Percentiles rank a stretch among this genome's conserved stretches.
Conservation (phyloP, 1,140 invertebrate species). For the Drosophila asahinai region DNA sequence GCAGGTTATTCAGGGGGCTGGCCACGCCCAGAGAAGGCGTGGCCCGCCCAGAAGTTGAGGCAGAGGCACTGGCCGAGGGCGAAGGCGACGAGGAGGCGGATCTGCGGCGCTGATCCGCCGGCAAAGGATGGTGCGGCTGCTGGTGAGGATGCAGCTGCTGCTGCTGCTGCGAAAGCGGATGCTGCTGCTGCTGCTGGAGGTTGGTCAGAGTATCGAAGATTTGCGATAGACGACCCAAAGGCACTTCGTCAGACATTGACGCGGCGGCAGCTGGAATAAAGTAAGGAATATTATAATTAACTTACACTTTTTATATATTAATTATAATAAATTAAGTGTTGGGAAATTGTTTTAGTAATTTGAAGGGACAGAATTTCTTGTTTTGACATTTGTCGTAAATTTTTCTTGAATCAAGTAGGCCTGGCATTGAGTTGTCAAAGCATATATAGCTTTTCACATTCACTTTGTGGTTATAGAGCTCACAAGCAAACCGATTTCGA, state of each 20-base stretch:
- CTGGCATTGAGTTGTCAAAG: background rate
- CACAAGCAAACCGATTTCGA: slow-evolving; percentile 32
- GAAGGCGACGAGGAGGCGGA: slow-evolving; percentile 79
- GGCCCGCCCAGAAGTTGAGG: slow-evolving; percentile 69
- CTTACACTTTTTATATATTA: too few relatives aligned
- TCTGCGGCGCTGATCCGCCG: slow-evolving; percentile 52
- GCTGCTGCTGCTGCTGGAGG: slow-evolving; percentile 86
- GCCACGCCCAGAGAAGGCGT: slow-evolving; percentile 68
- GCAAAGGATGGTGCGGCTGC: slow-evolving; percentile 58
- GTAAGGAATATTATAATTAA: background rate
- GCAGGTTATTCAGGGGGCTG: slow-evolving; percentile 45
- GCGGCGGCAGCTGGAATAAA: slow-evolving; percentile 30
- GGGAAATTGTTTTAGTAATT: too few relatives aligned
- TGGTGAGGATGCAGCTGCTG: slow-evolving; percentile 50
- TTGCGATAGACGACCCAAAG: slow-evolving; percentile 90
- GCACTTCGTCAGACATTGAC: slow-evolving; percentile 87
- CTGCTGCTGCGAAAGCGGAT: background rate
- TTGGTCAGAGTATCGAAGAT: slow-evolving; percentile 91
- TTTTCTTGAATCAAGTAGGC: background rate
- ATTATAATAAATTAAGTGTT: too few relatives aligned
- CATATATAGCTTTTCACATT: too few relatives aligned
- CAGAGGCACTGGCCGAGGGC: slow-evolving; percentile 67
- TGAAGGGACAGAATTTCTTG: too few relatives aligned
- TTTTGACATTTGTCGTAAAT: rapidly evolving
- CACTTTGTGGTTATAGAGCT: slow-evolving; percentile 55